Conservation (phyloP, 2,797 vertebrate species). For the Microcaecilia unicolor region DNA sequence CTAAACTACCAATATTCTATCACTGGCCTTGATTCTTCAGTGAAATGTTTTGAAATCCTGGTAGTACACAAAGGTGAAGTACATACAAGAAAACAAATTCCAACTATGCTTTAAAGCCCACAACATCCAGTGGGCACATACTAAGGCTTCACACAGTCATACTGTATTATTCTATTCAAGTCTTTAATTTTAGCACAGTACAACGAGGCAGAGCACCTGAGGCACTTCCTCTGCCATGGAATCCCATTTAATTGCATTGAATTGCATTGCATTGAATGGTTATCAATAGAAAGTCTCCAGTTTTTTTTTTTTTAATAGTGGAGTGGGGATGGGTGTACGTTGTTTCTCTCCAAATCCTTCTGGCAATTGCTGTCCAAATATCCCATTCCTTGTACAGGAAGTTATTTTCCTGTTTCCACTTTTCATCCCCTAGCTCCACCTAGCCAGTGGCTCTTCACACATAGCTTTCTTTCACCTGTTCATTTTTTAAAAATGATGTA, state of each 20-base stretch:
- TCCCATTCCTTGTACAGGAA: constrained; percentile 28
- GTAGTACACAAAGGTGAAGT: constrained; percentile 29
- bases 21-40: constrained; percentile 48
- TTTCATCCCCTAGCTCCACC: neutral
- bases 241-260: constrained; percentile 76
- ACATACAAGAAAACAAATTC: constrained; percentile 16
- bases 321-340: no score
- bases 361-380: constrained; percentile 37
- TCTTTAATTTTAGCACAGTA: constrained; percentile 63
- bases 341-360: constrained; percentile 30
- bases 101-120: constrained; percentile 39
- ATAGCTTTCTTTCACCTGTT: constrained; percentile 75
- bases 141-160: constrained; percentile 52
- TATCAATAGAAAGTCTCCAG: constrained; percentile 71
- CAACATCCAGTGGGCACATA: constrained; percentile 41
- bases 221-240: constrained; percentile 61
- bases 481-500: constrained; percentile 75
- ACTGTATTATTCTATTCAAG: constrained; percentile 67
- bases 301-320: no score
- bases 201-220: constrained; percentile 61
- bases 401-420: constrained; percentile 11
- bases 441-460: constrained; percentile 62
- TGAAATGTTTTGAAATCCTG: constrained; percentile 39
- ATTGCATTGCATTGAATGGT: constrained; percentile 86
- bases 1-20: constrained; percentile 41